phyloP scores from a whole-genome alignment of 2,888 invertebrate species.

The Cosmia pyralina region DNA sequence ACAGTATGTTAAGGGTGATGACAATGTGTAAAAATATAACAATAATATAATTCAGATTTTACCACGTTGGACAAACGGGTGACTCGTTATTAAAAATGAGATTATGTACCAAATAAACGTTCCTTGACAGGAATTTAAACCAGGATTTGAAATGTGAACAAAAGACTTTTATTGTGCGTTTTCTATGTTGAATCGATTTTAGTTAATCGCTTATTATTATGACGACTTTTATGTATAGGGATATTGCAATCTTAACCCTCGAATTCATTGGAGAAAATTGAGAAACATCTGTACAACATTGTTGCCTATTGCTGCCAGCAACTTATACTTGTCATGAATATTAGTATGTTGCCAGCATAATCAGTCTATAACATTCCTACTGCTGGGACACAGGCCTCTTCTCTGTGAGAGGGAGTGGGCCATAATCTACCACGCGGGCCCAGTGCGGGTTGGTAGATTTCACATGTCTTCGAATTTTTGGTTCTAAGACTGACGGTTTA shows the following conservation, averaged over 20 bases:
- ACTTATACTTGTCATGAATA: neutral
- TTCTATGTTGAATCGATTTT: neutral
- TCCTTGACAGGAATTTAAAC: neutral
- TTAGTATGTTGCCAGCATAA: neutral
- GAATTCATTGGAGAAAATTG: neutral
- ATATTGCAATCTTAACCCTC: neutral
- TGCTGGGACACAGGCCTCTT: neutral
- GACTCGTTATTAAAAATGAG: conserved; percentile 1
- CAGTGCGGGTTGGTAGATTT: neutral
- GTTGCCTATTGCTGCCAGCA: neutral
- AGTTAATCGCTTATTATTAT: neutral
- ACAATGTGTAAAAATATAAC: neutral
- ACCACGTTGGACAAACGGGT: neutral
- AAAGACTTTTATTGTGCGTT: neutral
- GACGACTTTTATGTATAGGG: neutral
- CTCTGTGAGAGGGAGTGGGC: neutral
- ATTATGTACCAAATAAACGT: conserved; percentile 11
- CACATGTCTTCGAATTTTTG: too few relatives aligned
- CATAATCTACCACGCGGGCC: rapidly evolving
- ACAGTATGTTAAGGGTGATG: neutral
- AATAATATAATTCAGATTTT: neutral
- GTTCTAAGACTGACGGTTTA: too few relatives aligned
- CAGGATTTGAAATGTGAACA: conserved; percentile 8
- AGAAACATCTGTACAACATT: neutral
- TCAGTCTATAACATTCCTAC: neutral